phyloP scores from a whole-genome alignment of 1,140 invertebrate species.

The Camponotus pennsylvanicus region DNA sequence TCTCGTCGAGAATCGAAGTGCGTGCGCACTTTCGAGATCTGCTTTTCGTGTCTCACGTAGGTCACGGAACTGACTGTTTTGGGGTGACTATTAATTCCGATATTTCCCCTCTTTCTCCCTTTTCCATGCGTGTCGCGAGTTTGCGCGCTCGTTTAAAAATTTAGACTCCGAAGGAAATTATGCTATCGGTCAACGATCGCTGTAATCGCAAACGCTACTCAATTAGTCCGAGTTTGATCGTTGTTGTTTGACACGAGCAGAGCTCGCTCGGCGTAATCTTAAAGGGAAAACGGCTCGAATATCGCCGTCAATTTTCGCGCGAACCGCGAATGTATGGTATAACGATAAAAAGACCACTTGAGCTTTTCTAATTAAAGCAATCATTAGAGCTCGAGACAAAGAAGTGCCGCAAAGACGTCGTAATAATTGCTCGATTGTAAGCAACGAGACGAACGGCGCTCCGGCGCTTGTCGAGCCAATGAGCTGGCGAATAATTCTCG shows the following conservation, averaged over 20 bases:
- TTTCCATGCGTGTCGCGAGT: slow-evolving; percentile 22
- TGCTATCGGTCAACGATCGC: slow-evolving; percentile 37
- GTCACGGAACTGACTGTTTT: slow-evolving; percentile 71
- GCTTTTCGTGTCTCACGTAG: slow-evolving; percentile 38
- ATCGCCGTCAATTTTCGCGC: not conserved
- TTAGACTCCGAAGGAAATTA: slow-evolving; percentile 44
- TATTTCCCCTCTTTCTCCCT: not conserved
- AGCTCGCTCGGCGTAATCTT: not conserved
- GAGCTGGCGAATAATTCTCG: slow-evolving; percentile 43
- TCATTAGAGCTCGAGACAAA: slow-evolving; percentile 24
- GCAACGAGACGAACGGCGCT: slow-evolving; percentile 1
- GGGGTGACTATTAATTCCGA: slow-evolving; percentile 45
- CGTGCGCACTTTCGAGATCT: slow-evolving; percentile 47
- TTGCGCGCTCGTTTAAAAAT: slow-evolving; percentile 51
- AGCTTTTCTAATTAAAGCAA: slow-evolving; percentile 10
- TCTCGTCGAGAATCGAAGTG: slow-evolving; percentile 49
- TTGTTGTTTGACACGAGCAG: slow-evolving; percentile 37
- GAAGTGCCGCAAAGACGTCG: slow-evolving; percentile 8
- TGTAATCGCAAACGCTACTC: slow-evolving; percentile 53
- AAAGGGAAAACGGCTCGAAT: not conserved
- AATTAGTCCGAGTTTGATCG: slow-evolving; percentile 27
- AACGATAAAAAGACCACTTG: not conserved
- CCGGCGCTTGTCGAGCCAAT: slow-evolving; percentile 28
- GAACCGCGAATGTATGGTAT: not conserved
- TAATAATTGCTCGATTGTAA: slow-evolving; percentile 43